Conservation (phyloP, 2,888 invertebrate species). For the Rhagonycha lutea region DNA sequence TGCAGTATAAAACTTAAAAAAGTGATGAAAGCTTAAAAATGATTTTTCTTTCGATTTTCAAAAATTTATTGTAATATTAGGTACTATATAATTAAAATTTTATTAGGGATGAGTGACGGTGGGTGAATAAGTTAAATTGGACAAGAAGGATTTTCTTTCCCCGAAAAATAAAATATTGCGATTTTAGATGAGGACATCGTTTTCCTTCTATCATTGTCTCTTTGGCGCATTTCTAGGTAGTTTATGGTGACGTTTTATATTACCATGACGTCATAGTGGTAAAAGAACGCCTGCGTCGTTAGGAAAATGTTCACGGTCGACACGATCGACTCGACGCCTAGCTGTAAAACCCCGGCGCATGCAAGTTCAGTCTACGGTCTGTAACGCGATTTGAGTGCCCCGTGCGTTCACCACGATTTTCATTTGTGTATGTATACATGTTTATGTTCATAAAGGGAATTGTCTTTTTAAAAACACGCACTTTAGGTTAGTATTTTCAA, state of each 20-base stretch:
- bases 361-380: slow-evolving; percentile 41
- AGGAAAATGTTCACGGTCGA: slow-evolving; percentile 46
- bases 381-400: slow-evolving; percentile 13
- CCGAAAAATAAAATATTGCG: slow-evolving; percentile 12
- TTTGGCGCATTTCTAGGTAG: slow-evolving; percentile 32
- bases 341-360: slow-evolving; percentile 42
- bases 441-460: slow-evolving; percentile 9
- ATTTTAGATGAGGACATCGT: slow-evolving; percentile 16
- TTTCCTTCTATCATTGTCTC: slow-evolving; percentile 29
- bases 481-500: slow-evolving; percentile 13
- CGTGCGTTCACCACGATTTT: slow-evolving; percentile 26
- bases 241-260: slow-evolving; percentile 42
- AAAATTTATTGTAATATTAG: too few relatives aligned
- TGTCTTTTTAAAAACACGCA: background rate
- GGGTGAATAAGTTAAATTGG: too few relatives aligned
- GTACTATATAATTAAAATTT: too few relatives aligned
- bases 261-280: slow-evolving; percentile 43
- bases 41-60: background rate
- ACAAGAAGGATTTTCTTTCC: too few relatives aligned
- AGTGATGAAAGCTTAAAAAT: background rate
- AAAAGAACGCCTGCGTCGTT: slow-evolving; percentile 44
- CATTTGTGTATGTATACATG: slow-evolving; percentile 29
- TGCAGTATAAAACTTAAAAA: background rate
- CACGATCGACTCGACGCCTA: slow-evolving; percentile 47
- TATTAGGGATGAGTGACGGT: too few relatives aligned